A percentile compares a stretch with the other conserved stretches of the same genome.
Evolutionary conservation across 2,797 vertebrate genomes (phyloP).

Genomic region (Pygocentrus nattereri): DNA sequence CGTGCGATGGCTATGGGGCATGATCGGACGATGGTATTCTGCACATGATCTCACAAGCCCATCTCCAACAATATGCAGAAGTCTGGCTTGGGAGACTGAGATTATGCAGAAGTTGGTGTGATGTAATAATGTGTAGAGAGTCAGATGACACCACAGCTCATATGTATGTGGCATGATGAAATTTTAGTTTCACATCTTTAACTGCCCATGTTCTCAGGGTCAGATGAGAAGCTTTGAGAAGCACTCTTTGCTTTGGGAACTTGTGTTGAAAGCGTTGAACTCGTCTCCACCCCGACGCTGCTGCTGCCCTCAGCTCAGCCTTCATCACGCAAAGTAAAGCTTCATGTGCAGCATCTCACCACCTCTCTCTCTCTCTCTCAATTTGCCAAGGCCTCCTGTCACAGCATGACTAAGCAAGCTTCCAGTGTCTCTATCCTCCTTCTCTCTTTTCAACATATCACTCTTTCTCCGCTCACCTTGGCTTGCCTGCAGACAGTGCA

Average conservation of each 20-base stretch:
- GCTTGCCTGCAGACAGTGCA: neutral
- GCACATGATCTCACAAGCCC: neutral
- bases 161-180: neutral
- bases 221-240: neutral
- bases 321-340: neutral
- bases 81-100: neutral
- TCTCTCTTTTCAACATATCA: conserved; percentile 7
- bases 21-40: too few relatives aligned
- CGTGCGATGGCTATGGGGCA: too few relatives aligned
- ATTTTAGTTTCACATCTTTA: conserved; percentile 27
- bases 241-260: neutral
- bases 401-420: conserved; percentile 45
- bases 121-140: conserved; percentile 2
- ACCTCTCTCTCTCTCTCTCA: neutral
- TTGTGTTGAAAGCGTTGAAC: neutral
- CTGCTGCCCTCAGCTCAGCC: neutral
- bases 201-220: neutral
- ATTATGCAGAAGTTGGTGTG: conserved; percentile 1
- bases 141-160: conserved; percentile 11
- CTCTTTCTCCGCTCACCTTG: conserved; percentile 21
- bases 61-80: neutral
- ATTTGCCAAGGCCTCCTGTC: conserved; percentile 24
- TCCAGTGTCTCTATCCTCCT: conserved; percentile 1
- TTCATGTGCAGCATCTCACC: neutral
- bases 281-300: neutral